Percentiles rank a stretch among this genome's conserved stretches.
Conservation (phyloP, 2,888 invertebrate species). For the Oscheius onirici region DNA sequence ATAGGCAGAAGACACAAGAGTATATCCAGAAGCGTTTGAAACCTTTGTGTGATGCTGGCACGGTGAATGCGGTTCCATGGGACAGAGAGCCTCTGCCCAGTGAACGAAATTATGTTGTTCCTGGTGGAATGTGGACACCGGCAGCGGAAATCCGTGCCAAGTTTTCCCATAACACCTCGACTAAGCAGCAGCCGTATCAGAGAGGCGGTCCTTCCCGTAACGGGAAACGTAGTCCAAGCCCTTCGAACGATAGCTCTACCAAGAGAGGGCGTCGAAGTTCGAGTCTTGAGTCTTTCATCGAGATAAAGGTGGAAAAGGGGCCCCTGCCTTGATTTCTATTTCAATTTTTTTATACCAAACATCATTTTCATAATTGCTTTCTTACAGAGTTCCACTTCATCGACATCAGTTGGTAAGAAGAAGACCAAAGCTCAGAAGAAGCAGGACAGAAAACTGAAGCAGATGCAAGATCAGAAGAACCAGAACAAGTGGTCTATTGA, state of each 20-base stretch:
- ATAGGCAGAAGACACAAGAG: conserved; percentile 92
- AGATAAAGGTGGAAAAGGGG: conserved; percentile 23
- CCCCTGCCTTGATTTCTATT: neutral
- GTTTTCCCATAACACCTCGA: conserved; percentile 31
- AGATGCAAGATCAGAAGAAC: conserved; percentile 16
- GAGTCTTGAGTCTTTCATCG: conserved; percentile 14
- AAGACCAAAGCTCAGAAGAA: conserved; percentile 31
- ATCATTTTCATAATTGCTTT: neutral
- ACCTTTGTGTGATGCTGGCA: conserved; percentile 86
- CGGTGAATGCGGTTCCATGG: conserved; percentile 92
- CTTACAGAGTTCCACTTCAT: neutral
- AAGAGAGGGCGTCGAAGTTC: conserved; percentile 32
- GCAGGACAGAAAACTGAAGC: conserved; percentile 18
- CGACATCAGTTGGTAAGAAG: conserved; percentile 3
- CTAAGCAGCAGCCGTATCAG: neutral
- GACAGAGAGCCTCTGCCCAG: conserved; percentile 88
- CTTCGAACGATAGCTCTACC: conserved; percentile 31
- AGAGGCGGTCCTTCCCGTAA: conserved; percentile 14
- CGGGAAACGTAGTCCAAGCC: conserved; percentile 34
- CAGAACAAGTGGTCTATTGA: conserved; percentile 9
- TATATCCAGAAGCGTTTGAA: conserved; percentile 93
- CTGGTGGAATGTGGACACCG: conserved; percentile 56
- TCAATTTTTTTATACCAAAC: neutral
- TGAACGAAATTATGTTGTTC: conserved; percentile 58
- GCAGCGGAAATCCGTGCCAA: conserved; percentile 46